Conservation (phyloP, 2,888 invertebrate genomes). For the Ligdia adustata region DNA sequence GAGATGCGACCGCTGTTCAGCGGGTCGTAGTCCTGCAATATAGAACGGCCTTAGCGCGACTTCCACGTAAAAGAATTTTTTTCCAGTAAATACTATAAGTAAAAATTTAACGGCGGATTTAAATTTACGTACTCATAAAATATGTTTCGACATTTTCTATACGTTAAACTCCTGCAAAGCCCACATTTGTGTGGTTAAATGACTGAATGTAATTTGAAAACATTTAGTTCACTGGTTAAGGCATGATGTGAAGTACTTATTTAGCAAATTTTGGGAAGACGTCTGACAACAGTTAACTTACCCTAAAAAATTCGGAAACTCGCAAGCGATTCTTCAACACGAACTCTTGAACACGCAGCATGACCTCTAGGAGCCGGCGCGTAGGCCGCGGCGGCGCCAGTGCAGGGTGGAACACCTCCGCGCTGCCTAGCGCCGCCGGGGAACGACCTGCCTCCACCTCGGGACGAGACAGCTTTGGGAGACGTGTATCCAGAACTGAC, state of each 20-base stretch:
- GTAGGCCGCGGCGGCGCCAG: conserved; percentile 72
- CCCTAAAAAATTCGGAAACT: conserved; percentile 88
- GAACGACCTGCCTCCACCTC: conserved; percentile 84
- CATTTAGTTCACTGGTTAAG: no score
- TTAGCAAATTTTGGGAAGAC: no score
- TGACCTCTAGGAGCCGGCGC: conserved; percentile 80
- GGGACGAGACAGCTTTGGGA: conserved; percentile 87
- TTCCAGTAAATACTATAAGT: no score
- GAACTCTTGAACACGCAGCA: conserved; percentile 87
- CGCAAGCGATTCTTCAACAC: conserved; percentile 86
- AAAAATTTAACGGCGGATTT: no score
- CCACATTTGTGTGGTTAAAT: no score
- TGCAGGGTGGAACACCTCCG: conserved; percentile 86
- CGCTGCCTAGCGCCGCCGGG: conserved; percentile 63
- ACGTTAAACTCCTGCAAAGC: no score
- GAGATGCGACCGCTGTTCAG: conserved; percentile 88
- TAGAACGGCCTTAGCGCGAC: background rate
- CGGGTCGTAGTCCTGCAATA: conserved; percentile 86
- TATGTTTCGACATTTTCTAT: no score
- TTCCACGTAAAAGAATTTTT: no score
- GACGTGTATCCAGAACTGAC: conserved; percentile 86
- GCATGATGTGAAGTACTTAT: no score
- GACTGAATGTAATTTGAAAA: no score
- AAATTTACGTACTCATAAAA: no score
- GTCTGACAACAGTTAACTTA: conserved; percentile 41